Evolutionary conservation across 2,113 vertebrate species (phyloP).

Genomic region (Meleagris gallopavo): DNA sequence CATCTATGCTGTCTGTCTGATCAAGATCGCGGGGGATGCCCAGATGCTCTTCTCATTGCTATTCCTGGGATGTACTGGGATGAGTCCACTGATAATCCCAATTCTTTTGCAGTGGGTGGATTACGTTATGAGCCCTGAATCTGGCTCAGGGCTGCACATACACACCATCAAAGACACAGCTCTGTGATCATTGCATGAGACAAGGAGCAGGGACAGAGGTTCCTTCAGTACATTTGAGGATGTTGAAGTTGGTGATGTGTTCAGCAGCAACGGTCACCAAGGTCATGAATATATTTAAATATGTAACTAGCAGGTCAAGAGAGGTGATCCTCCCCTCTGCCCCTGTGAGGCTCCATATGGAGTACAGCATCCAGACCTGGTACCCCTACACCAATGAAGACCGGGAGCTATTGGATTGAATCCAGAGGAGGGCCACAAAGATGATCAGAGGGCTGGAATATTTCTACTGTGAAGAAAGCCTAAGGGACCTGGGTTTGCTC

Average conservation of each 20-base stretch:
- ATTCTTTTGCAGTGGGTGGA: neutral
- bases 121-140: neutral
- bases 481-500: neutral
- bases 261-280: neutral
- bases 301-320: neutral
- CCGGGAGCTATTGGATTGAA: neutral
- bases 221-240: neutral
- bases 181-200: neutral
- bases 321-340: neutral
- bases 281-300: neutral
- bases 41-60: neutral
- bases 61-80: neutral
- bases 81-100: neutral
- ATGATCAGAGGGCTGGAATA: neutral
- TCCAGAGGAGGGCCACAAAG: neutral
- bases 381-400: neutral
- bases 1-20: accelerated
- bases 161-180: neutral
- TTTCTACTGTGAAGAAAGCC: neutral
- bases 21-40: neutral
- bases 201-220: neutral
- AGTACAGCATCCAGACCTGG: neutral
- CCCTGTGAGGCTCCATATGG: neutral
- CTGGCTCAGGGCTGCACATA: neutral
- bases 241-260: neutral